phyloP scores from a whole-genome alignment of 2,113 vertebrate genomes.

The Propithecus coquereli region DNA sequence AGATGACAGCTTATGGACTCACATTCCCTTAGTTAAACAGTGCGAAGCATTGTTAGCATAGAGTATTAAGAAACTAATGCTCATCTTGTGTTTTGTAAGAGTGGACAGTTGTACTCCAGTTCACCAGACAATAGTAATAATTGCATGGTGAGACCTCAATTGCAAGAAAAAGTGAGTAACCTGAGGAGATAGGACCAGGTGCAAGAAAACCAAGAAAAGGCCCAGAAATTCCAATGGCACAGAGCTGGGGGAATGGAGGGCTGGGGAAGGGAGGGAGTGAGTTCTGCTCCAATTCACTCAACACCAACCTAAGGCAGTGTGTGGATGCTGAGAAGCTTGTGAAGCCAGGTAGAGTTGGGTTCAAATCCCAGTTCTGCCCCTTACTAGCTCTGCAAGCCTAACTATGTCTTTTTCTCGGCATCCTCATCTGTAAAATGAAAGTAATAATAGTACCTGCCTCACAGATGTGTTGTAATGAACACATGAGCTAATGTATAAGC shows the following conservation, averaged over 20 bases:
- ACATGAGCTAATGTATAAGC: background rate
- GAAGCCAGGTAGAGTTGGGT: background rate
- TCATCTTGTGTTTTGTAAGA: background rate
- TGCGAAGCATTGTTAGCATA: background rate
- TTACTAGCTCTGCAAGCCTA: background rate
- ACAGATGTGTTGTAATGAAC: background rate
- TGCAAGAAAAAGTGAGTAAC: background rate
- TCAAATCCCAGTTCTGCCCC: background rate
- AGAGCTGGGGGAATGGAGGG: background rate
- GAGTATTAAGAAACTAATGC: background rate
- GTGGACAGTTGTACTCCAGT: background rate
- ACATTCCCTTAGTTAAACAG: background rate
- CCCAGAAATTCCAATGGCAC: background rate
- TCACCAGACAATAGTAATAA: background rate
- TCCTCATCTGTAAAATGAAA: background rate
- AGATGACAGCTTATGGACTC: background rate
- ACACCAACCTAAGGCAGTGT: background rate
- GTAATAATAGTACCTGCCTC: background rate
- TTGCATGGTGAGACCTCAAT: background rate
- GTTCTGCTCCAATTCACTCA: background rate
- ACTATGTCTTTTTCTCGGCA: background rate
- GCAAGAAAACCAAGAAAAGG: background rate
- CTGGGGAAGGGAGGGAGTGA: no score
- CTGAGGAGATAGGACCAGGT: background rate
- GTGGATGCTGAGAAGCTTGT: background rate